Conservation (phyloP, 2,888 invertebrate species). For the Agrochola litura region DNA sequence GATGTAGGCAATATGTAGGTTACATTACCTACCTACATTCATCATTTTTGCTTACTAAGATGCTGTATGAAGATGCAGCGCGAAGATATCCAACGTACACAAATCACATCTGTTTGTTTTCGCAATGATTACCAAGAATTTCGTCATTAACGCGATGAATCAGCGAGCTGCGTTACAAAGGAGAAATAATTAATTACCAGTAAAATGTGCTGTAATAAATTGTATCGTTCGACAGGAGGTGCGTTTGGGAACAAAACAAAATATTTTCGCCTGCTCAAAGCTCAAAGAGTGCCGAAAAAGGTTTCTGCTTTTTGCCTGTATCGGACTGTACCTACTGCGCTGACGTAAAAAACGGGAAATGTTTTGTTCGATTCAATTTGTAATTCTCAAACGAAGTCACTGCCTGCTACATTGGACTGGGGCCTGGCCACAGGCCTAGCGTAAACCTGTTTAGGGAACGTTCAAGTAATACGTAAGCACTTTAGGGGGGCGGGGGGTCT, state of each 20-base stretch:
- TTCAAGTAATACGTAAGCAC: too few species aligned
- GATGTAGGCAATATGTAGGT: too few species aligned
- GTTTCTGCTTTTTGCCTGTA: constrained; percentile 38
- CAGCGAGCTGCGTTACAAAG: constrained; percentile 26
- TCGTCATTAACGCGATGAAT: constrained; percentile 33
- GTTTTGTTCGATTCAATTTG: constrained; percentile 33
- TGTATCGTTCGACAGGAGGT: constrained; percentile 25
- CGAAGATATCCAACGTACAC: constrained; percentile 20
- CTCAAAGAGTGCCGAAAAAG: constrained; percentile 43
- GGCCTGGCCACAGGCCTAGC: too few species aligned
- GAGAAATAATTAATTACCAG: constrained; percentile 30
- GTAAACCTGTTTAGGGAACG: neutral
- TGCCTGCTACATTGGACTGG: neutral
- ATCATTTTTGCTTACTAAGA: neutral
- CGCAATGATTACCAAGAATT: constrained; percentile 44
- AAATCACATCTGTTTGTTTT: constrained; percentile 27
- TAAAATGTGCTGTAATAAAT: constrained; percentile 31
- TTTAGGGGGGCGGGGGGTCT: too few species aligned
- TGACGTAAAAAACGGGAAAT: constrained; percentile 10
- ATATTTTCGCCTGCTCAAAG: constrained; percentile 30
- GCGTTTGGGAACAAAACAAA: constrained; percentile 42
- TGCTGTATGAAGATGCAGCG: constrained; percentile 10
- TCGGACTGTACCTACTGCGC: neutral
- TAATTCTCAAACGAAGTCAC: constrained; percentile 6
- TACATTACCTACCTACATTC: neutral